phyloP scores from a whole-genome alignment of 2,888 invertebrate genomes.

The Campaea margaritaria region DNA sequence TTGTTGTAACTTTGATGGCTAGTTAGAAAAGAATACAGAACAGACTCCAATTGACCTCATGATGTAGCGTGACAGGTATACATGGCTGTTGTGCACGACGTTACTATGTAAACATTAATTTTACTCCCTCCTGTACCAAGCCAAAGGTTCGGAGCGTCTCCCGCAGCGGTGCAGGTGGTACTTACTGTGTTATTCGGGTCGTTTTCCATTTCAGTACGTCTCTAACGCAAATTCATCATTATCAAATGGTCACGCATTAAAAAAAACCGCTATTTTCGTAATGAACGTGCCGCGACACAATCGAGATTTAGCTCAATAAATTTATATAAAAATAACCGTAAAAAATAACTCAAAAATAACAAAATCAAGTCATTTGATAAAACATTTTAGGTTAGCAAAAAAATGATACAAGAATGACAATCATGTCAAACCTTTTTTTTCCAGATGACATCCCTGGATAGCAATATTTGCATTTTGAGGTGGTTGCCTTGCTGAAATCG shows the following conservation, averaged over 20 bases:
- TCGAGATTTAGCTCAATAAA: conserved; percentile 80
- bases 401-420: conserved; percentile 82
- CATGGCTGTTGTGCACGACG: too few species aligned
- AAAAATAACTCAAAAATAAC: conserved; percentile 78
- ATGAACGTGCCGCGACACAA: conserved; percentile 73
- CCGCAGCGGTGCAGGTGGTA: conserved; percentile 44
- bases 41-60: too few species aligned
- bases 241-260: conserved; percentile 73
- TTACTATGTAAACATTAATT: conserved; percentile 14
- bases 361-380: conserved; percentile 84
- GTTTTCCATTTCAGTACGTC: conserved; percentile 78
- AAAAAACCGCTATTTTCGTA: conserved; percentile 64
- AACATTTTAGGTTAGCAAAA: conserved; percentile 86
- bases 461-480: conserved; percentile 80
- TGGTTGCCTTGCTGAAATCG: conserved; percentile 74
- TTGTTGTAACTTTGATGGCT: too few species aligned
- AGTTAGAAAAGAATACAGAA: too few species aligned
- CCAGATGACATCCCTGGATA: conserved; percentile 82
- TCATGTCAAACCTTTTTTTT: conserved; percentile 85
- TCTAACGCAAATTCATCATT: conserved; percentile 79
- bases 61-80: neutral
- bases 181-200: conserved; percentile 83
- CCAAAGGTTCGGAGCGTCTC: neutral
- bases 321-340: conserved; percentile 81
- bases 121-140: neutral